Evolutionary conservation across 2,113 vertebrate species (phyloP).

Genomic region (Pyxicephalus adspersus): DNA sequence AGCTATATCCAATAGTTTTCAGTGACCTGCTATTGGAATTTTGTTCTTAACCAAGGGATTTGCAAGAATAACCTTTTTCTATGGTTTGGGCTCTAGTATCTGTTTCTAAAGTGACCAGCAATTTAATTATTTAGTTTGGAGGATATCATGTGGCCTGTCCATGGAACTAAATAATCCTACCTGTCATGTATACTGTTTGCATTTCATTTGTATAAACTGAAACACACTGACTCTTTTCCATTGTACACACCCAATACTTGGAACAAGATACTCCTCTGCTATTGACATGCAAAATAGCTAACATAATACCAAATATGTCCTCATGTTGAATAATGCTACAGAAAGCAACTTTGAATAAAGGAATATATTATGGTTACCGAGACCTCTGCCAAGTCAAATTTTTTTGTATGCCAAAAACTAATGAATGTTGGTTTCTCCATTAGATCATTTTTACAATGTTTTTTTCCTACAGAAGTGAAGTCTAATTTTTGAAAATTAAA

Average conservation of each 20-base stretch:
- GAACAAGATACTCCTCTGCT: conserved; percentile 10
- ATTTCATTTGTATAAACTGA: conserved; percentile 15
- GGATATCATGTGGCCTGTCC: conserved; percentile 26
- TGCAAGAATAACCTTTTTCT: not conserved
- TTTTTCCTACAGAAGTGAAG: not conserved
- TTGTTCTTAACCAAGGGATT: not conserved
- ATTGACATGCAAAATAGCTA: not conserved
- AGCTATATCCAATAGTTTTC: too few species aligned
- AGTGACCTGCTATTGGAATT: too few species aligned
- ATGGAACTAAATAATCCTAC: not conserved
- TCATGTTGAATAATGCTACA: not conserved
- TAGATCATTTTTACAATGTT: conserved; percentile 13
- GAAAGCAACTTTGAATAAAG: not conserved
- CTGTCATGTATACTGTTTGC: conserved; percentile 3
- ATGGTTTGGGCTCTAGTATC: not conserved
- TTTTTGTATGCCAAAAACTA: conserved; percentile 7
- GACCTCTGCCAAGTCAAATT: conserved; percentile 14
- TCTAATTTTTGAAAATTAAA: conserved; percentile 18
- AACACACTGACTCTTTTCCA: not conserved
- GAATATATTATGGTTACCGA: conserved; percentile 1
- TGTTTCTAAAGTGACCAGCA: conserved; percentile 7
- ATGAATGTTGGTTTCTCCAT: not conserved
- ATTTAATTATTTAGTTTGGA: conserved; percentile 43
- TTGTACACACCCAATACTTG: conserved; percentile 6
- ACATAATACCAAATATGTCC: conserved; percentile 1